phyloP scores from a whole-genome alignment of 2,113 vertebrate species.

The Axis porcinus region DNA sequence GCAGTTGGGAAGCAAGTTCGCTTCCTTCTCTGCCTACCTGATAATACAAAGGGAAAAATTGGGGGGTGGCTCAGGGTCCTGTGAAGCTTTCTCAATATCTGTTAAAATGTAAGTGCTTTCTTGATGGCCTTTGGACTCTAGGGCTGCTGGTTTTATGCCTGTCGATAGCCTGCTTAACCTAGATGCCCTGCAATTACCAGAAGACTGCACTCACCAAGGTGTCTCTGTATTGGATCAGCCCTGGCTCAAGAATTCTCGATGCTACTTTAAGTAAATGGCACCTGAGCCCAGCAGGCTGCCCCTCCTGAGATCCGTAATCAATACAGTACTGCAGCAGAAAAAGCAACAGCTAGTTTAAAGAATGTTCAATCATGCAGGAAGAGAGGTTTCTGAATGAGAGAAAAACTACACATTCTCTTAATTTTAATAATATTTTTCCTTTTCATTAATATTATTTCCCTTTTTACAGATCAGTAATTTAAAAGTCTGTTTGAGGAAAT shows the following conservation, averaged over 20 bases:
- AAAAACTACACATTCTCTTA: neutral
- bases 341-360: neutral
- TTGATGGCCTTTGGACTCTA: neutral
- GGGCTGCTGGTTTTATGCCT: neutral
- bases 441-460: neutral
- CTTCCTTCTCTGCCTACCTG: neutral
- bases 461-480: constrained; percentile 14
- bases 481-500: constrained; percentile 1
- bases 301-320: neutral
- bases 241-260: neutral
- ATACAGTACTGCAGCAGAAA: neutral
- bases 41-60: neutral
- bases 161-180: neutral
- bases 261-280: neutral
- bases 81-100: neutral
- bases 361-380: neutral
- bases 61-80: neutral
- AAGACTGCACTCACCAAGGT: neutral
- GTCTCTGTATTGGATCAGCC: neutral
- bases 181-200: neutral
- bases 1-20: neutral
- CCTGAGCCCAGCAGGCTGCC: neutral
- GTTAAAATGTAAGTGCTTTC: neutral
- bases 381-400: neutral
- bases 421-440: neutral